Percentiles rank a stretch among this genome's conserved stretches.
Evolutionary conservation across 2,888 invertebrate genomes (phyloP).

Genomic region (Ypsolopha sequella): DNA sequence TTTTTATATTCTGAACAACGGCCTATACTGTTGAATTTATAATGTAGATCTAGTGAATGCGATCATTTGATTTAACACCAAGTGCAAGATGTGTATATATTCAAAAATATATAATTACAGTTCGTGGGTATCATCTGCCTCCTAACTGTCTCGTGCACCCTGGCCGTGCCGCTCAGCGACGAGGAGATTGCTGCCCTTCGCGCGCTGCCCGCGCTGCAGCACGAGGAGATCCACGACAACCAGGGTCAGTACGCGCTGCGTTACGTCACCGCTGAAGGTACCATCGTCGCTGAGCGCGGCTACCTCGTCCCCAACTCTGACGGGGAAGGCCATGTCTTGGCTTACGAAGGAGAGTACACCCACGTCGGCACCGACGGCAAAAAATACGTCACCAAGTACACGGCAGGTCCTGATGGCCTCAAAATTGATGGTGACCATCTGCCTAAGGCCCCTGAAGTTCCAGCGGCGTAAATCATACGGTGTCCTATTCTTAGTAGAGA

Average conservation of each 20-base stretch:
- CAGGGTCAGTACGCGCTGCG: slow-evolving; percentile 34
- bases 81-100: no score
- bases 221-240: slow-evolving; percentile 32
- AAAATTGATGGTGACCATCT: slow-evolving; percentile 31
- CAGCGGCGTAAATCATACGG: no score
- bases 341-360: slow-evolving; percentile 34
- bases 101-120: slow-evolving; percentile 12
- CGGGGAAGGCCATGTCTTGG: slow-evolving; percentile 26
- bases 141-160: slow-evolving; percentile 5
- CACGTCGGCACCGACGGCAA: slow-evolving; percentile 38
- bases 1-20: no score
- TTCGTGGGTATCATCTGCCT: slow-evolving; percentile 11
- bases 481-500: no score
- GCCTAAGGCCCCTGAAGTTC: slow-evolving; percentile 16
- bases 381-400: slow-evolving; percentile 37
- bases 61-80: no score
- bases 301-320: slow-evolving; percentile 28
- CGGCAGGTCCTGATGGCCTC: slow-evolving; percentile 32
- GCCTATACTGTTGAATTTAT: no score
- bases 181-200: slow-evolving; percentile 9
- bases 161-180: slow-evolving; percentile 5
- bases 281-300: slow-evolving; percentile 33
- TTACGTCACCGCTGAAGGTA: slow-evolving; percentile 41
- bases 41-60: no score
- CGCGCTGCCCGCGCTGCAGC: slow-evolving; percentile 25